phyloP scores from a whole-genome alignment of 2,888 invertebrate species.

The Rambutsinella grinnellia region DNA sequence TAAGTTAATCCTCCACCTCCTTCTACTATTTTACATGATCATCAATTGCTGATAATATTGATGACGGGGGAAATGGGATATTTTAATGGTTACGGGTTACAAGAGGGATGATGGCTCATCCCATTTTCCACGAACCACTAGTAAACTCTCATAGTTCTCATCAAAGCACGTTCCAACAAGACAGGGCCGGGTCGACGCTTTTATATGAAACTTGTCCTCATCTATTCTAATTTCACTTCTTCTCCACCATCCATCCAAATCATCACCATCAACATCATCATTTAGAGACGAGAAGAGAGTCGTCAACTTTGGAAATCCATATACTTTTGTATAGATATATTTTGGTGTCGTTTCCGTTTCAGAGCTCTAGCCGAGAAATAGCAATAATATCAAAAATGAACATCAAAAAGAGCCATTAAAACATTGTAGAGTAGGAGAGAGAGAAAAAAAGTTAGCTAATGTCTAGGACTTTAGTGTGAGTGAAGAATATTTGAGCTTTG shows the following conservation, averaged over 20 bases:
- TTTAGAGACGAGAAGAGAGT: slow-evolving; percentile 27
- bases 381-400: background rate
- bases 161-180: too few relatives aligned
- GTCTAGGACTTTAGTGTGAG: background rate
- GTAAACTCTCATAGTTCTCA: too few relatives aligned
- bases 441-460: too few relatives aligned
- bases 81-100: slow-evolving; percentile 42
- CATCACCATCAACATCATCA: slow-evolving; percentile 26
- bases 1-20: slow-evolving; percentile 34
- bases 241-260: slow-evolving; percentile 48
- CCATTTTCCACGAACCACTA: too few relatives aligned
- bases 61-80: slow-evolving; percentile 18
- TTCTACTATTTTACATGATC: slow-evolving; percentile 39
- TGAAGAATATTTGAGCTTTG: slow-evolving; percentile 50
- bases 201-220: slow-evolving; percentile 40
- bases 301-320: too few relatives aligned
- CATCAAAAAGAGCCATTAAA: slow-evolving; percentile 32
- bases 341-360: too few relatives aligned
- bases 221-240: slow-evolving; percentile 47
- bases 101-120: background rate
- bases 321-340: too few relatives aligned
- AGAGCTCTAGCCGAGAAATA: background rate
- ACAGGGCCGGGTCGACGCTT: too few relatives aligned
- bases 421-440: slow-evolving; percentile 14
- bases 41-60: slow-evolving; percentile 1